Base-by-base conservation (phyloP, 2,113 vertebrate species). In the Paramisgurnus dabryanus region DNA sequence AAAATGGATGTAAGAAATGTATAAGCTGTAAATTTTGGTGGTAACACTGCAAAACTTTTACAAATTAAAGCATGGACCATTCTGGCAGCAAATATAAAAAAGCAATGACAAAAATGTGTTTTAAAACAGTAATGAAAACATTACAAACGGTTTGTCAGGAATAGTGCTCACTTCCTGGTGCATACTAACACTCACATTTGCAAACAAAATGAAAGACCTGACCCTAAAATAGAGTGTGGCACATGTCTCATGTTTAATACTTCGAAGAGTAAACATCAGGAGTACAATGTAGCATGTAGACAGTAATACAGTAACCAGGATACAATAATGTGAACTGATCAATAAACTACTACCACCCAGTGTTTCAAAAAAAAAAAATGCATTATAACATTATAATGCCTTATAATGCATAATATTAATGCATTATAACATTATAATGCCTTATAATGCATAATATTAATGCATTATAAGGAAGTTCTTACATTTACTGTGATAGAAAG, bases 201-300 rank as follows among this genome's bases (percentile, higher is more conserved):
- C 53, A 18, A 57, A 72, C 17, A 72, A 72, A 72, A 72, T 57
- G 13, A 57, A 57, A 57, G 15, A 57, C 17, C 53, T 57, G 53
- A 17, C 3, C n/a, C 4, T 10, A 58, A 72, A 34, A 22, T 41
- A 58, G 12, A 70, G 27, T 34, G 47, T 55, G 50, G 2, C 9
- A 41, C 5, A 70, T 34, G 27, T 70, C 27, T 5, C 40, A 39
- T 57, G 34, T 57, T 72, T 57, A 57, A 41, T 57, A 72, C 17
- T 41, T 3, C 17, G 41, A 17, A 72, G 17, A 5, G 9, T 71
- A 72, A 57, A 72, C 50, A 55, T 70, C 3, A 57, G 15, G 22
- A 7, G 13, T 61, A 73, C 6, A 60, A 43, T 13, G 58, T 58
- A 72, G 17, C 53, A 57, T 53, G 34, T 53, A 70, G 49, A 55